phyloP scores from a whole-genome alignment of 2,888 invertebrate genomes.

The Nyleta sp. region DNA sequence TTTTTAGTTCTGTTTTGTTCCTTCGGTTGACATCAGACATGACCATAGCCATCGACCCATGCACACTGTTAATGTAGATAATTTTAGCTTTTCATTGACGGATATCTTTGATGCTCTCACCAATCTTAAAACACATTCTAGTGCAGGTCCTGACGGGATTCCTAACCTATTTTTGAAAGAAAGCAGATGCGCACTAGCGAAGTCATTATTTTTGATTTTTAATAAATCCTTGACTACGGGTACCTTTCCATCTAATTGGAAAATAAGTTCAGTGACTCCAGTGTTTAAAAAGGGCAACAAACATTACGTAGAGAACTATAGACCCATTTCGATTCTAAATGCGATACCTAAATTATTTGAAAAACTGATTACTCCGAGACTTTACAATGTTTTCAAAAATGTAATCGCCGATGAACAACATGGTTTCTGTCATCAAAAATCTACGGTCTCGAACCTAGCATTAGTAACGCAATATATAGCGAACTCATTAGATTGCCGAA shows the following conservation, averaged over 20 bases:
- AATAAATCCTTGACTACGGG: slow-evolving; percentile 38
- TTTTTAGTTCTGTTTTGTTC: slow-evolving; percentile 14
- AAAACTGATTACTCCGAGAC: slow-evolving; percentile 3
- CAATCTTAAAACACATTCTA: neutral
- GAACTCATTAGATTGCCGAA: slow-evolving; percentile 45
- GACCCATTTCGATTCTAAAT: slow-evolving; percentile 47
- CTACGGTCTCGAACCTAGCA: slow-evolving; percentile 24
- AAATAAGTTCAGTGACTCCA: slow-evolving; percentile 44
- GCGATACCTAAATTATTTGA: slow-evolving; percentile 60
- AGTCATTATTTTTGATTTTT: slow-evolving; percentile 34
- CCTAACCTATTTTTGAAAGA: slow-evolving; percentile 30
- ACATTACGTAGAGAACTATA: slow-evolving; percentile 39
- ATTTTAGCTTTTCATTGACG: neutral
- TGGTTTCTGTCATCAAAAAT: slow-evolving; percentile 25
- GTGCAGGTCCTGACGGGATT: slow-evolving; percentile 37
- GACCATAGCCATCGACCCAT: neutral
- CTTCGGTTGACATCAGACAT: neutral
- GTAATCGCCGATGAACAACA: slow-evolving; percentile 37
- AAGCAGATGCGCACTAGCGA: slow-evolving; percentile 22
- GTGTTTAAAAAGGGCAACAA: slow-evolving; percentile 50
- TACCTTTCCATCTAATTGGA: slow-evolving; percentile 38
- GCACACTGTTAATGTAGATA: neutral
- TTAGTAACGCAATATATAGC: slow-evolving; percentile 48
- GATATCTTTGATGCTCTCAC: slow-evolving; percentile 9
- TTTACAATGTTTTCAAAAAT: neutral